These are phyloP conservation scores for Chloroclystis v-ata DNA, from an alignment of 2,888 invertebrate genomes.

Conservation along the genomic window DNA sequence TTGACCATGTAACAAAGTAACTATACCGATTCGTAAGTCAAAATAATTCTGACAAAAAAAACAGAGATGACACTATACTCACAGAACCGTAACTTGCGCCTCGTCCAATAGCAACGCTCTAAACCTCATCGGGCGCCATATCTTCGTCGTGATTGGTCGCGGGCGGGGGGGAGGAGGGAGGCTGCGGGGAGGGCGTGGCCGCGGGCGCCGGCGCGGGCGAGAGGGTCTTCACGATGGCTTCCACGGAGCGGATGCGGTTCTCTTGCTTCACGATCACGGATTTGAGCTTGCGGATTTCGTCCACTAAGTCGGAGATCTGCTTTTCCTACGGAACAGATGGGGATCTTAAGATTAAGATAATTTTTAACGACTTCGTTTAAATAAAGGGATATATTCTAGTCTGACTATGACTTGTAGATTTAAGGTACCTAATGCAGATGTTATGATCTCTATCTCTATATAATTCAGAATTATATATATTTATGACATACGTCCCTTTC, in stretches of 20 bases:
- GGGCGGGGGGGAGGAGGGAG: conserved; percentile 36
- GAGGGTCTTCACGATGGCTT: conserved; percentile 73
- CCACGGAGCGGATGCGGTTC: conserved; percentile 88
- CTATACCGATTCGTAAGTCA: too few relatives aligned
- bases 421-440: too few relatives aligned
- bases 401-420: too few relatives aligned
- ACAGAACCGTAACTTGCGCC: neutral
- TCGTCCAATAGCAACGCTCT: conserved; percentile 25
- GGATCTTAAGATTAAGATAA: too few relatives aligned
- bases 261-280: conserved; percentile 97
- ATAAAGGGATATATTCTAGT: too few relatives aligned
- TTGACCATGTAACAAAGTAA: too few relatives aligned
- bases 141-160: conserved; percentile 53
- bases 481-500: too few relatives aligned
- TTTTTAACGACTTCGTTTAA: too few relatives aligned
- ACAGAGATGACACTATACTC: neutral
- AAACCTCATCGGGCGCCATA: conserved; percentile 81
- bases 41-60: too few relatives aligned
- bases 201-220: conserved; percentile 33
- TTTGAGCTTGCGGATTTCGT: conserved; percentile 94
- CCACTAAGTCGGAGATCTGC: conserved; percentile 88
- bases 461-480: too few relatives aligned
- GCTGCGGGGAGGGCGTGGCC: conserved; percentile 48
- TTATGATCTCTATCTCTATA: too few relatives aligned
- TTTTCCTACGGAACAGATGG: conserved; percentile 76